Percentiles rank a stretch among this genome's conserved stretches.
Evolutionary conservation across 2,888 invertebrate genomes (phyloP).

Genomic region (Dryobotodes eremita): DNA sequence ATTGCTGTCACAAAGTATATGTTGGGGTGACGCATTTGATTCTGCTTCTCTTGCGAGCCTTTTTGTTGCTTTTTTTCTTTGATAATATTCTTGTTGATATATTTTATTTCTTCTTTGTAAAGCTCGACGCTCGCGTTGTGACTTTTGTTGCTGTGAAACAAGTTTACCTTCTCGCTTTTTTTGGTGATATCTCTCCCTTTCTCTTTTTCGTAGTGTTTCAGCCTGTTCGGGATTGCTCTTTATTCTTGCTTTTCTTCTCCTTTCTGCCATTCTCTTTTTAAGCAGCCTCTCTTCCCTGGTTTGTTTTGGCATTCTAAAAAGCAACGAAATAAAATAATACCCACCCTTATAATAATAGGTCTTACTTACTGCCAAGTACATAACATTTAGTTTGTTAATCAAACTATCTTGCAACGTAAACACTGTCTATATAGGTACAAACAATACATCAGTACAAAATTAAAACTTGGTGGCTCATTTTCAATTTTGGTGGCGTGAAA

Average conservation of each 20-base stretch:
- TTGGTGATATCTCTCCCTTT: conserved; percentile 4
- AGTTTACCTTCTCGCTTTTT: conserved; percentile 6
- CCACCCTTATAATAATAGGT: neutral
- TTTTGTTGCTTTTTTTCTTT: neutral
- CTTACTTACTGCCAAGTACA: neutral
- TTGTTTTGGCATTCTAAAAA: conserved; percentile 1
- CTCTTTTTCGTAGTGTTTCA: neutral
- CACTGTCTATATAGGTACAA: too few species aligned
- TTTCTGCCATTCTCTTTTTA: conserved; percentile 12
- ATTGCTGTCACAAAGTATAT: neutral
- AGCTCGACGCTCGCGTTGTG: conserved; percentile 1
- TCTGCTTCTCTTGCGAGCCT: conserved; percentile 2
- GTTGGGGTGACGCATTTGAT: conserved; percentile 4
- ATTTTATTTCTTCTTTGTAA: conserved; percentile 1
- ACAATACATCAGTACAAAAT: neutral
- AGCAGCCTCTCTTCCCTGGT: neutral
- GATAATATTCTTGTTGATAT: conserved; percentile 10
- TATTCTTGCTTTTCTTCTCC: conserved; percentile 9
- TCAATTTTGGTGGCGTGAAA: neutral
- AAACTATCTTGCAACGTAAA: too few species aligned
- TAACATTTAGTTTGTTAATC: neutral
- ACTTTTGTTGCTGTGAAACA: conserved; percentile 4
- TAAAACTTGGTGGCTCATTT: neutral
- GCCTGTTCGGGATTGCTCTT: conserved; percentile 5
- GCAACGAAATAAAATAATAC: neutral